Conservation (phyloP, 2,113 vertebrate species). For the Meles meles region DNA sequence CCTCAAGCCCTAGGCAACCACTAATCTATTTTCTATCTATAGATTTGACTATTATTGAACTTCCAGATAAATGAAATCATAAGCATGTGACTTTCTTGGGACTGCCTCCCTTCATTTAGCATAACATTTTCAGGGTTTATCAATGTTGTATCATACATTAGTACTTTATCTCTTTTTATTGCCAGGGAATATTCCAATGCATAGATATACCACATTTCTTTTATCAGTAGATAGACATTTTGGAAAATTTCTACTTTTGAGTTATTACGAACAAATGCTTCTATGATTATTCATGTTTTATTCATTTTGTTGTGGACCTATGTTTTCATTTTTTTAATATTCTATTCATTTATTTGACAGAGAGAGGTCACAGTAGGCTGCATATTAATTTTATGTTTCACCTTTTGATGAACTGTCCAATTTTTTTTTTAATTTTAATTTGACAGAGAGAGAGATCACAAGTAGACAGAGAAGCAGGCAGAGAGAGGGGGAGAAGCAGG, state of each 20-base stretch:
- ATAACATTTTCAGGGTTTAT: background rate
- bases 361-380: too few species aligned
- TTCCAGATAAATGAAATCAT: background rate
- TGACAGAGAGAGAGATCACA: too few species aligned
- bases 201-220: background rate
- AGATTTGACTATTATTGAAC: background rate
- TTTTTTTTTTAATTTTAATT: too few species aligned
- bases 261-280: background rate
- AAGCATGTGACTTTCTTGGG: background rate
- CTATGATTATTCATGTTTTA: background rate
- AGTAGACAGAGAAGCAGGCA: too few species aligned
- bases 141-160: background rate
- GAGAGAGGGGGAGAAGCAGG: too few species aligned
- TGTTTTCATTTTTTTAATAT: too few species aligned
- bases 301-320: background rate
- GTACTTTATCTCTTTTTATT: background rate
- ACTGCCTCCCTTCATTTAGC: background rate
- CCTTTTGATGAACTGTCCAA: background rate
- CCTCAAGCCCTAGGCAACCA: background rate
- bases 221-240: background rate
- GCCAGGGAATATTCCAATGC: background rate
- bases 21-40: background rate
- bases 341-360: too few species aligned
- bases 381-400: background rate
- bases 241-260: background rate